Base-by-base conservation (phyloP, 2,888 invertebrate species). In the Trichogramma dendrolimi region DNA sequence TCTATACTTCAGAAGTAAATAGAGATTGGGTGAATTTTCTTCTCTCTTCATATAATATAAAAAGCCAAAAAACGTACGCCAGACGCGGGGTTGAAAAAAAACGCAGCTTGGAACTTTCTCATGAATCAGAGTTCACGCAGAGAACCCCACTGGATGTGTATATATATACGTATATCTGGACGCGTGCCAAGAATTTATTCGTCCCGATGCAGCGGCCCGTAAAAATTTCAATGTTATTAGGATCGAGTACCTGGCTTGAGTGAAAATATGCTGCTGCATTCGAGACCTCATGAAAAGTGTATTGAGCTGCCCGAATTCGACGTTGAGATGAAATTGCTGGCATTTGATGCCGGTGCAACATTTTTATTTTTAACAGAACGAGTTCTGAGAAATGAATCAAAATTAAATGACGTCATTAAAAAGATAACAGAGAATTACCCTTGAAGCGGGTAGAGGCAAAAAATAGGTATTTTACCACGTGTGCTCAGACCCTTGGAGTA, bases 181-280 rank as follows among this genome's bases (percentile, higher is more conserved):
- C 42, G 44, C 55, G 48, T 39, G 67, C 71, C 72, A 72, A 67
- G 67, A 69, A 72, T 71, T 68, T 67, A 69, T 68, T 59, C 67
- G 55, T 6, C 63, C 65, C 47, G 47, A 66, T 68, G 67, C 67
- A 49, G 40, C 41, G 63, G 63, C 60, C 66, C 67, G 70, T 72
- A 68, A 72, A 72, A 71, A 71, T 70, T 71, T 72, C 71, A 72
- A 68, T 69, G 66, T 67, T 70, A 68, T 68, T 67, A 55, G 52
- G 56, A 59, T 60, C 43, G 49, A 41, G 6, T 3, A 38, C 4
- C 5, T 11, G 27, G 38, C 53, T 39, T 47, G 14, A 57, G 38
- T 50, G 48, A 53, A 60, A 60, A 60, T 55, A 51, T 47, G 46
- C 55, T 60, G 58, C 49, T 47, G 43, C 47, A 38, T n/a, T 14